Evolutionary conservation across 2,797 vertebrate genomes (phyloP), one percentile per base, ranked within the genome.

Genomic region (Chiloscyllium punctatum): DNA sequence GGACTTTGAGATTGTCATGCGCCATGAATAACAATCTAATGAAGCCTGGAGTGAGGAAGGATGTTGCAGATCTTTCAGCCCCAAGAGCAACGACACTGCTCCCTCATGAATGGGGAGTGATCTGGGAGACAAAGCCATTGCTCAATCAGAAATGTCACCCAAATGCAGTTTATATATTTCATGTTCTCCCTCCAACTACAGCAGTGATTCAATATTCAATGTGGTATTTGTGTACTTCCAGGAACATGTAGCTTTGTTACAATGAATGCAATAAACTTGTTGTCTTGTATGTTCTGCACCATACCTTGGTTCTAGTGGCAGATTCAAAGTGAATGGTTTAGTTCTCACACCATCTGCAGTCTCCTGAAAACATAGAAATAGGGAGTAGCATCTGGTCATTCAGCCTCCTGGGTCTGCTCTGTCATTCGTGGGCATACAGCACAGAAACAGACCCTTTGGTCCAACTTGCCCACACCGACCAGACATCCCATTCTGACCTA

Each of bases 1-100:
- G 97, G 98, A 98, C 96, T 98, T 98, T 96, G 98, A 98, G 96
- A 97, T 96, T 48, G 97, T 97, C 96, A 96, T 98, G 97, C 97
- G 97, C 95, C 96, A 96, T 0, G 96, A 97, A 95, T 96, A 97
- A 96, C 97, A 96, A 84, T 96, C 15, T 1, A 18, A n/a, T 30
- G 30, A 95, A n/a, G 1, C 48, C 11, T 8, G 48, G 42, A 33
- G 6, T 33, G 51, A 95, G 48, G 16, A 53, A 16, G 53, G 5
- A 72, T 33, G 7, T 30, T 95, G 18, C 48, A 53, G 48, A 71
- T 27, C 72, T 8, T 16, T 21, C 88, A 42, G 48, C 6, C 82
- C 42, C 42, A 62, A 27, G 8, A 30, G 7, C 72, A 6, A 33
- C 72, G 27, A 33, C 72, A 84, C 88, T 57, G 27, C 53, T 37